Evolutionary conservation across 2,113 vertebrate genomes (phyloP), one percentile per base, ranked within the genome.

Genomic region (Illadopsis cleaveri): DNA sequence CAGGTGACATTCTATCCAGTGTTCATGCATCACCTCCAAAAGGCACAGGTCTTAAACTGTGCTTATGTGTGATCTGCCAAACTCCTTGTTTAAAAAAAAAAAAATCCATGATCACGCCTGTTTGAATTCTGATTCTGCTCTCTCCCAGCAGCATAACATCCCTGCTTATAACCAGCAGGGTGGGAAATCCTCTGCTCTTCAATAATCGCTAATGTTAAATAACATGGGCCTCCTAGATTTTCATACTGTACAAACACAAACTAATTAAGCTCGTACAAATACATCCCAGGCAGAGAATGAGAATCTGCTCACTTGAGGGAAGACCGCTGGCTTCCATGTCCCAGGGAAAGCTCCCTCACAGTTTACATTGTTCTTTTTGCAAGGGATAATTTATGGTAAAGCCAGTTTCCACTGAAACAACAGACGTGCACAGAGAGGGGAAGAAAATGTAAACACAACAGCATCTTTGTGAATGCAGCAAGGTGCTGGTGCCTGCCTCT

Each of bases 241-340:
- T 91, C 73, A 40, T 90, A 82, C 92, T 94, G 53, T 79, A 92
- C 90, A 96, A 96, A 96, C 88, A 96, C 58, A 84, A 90, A 94
- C 92, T 97, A 96, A 96, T 96, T 96, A 95, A 96, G 96, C 86
- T 75, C 12, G 0, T 86, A 89, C 96, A 97, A 93, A 94, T 48
- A 94, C 53, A 94, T 90, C 76, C 60, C 86, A 90, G 45, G 48
- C 82, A 94, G 90, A 86, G 90, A 90, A 89, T 82, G 72, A 96
- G 82, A 93, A 86, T 71, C 64, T 50, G 76, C 38, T 86, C 93
- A 72, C 82, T 83, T 60, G 90, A 93, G 94, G 72, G 72, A 81
- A 44, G 40, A 86, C 76, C 8, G 2, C 53, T 75, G 57, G 65
- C 89, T 90, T 90, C 72, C 53, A 60, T 0, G 0, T 86, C 76